These are phyloP conservation scores for Caenorhabditis remanei DNA, from an alignment of 1,140 invertebrate species.

Conservation along the genomic window DNA sequence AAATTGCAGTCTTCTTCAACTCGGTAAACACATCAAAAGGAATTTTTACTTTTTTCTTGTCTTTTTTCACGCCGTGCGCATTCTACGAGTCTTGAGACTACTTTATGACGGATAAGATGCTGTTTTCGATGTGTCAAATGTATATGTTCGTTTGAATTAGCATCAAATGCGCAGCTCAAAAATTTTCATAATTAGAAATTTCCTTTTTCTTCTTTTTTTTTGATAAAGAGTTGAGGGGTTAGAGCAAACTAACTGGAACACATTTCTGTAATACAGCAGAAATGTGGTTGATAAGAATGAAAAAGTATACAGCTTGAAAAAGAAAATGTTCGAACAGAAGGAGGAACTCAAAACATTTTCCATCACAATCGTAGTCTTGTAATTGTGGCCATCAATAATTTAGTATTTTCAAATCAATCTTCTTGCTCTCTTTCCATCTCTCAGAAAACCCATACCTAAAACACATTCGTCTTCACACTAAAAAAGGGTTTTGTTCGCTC, in stretches of 20 bases:
- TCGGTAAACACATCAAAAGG: slow-evolving; percentile 27
- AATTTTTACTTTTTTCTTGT: slow-evolving; percentile 18
- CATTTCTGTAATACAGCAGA: no score
- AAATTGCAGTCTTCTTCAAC: slow-evolving; percentile 44
- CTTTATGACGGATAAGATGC: slow-evolving; percentile 10
- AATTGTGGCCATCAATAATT: slow-evolving; percentile 52
- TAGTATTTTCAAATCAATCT: slow-evolving; percentile 41
- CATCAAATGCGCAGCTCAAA: background rate
- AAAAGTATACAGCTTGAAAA: background rate
- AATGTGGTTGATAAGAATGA: background rate
- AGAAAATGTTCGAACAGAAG: background rate
- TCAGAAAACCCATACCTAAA: background rate
- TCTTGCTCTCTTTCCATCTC: background rate
- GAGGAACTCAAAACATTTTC: background rate
- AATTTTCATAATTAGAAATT: background rate
- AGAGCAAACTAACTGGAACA: no score
- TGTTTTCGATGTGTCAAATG: background rate
- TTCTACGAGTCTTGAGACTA: background rate
- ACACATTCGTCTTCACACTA: background rate
- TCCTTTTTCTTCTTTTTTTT: background rate
- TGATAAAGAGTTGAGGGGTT: background rate
- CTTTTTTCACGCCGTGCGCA: background rate
- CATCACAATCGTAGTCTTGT: background rate
- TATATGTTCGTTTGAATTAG: background rate
- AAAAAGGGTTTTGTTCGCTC: background rate